phyloP scores from a whole-genome alignment of 1,140 invertebrate species.

The Aradophagus sp. region DNA sequence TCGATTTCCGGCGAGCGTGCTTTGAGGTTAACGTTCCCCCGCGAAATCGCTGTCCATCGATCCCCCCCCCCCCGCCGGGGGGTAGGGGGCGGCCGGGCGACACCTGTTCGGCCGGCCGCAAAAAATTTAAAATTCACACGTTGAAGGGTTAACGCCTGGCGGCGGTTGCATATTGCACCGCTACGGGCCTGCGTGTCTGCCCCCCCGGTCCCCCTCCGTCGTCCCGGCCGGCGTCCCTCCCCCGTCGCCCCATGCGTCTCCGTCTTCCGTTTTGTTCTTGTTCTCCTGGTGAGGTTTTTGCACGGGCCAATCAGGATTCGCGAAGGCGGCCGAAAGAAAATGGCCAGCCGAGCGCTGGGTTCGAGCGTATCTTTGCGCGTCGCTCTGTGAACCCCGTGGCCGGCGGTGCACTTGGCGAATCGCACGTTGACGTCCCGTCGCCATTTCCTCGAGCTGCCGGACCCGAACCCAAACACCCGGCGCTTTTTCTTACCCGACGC shows the following conservation, averaged over 20 bases:
- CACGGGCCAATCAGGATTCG: constrained; percentile 71
- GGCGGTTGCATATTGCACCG: constrained; percentile 62
- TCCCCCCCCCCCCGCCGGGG: too few relatives aligned
- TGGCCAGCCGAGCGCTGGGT: constrained; percentile 74
- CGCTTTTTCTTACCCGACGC: too few relatives aligned
- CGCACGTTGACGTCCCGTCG: constrained; percentile 87
- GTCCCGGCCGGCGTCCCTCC: constrained; percentile 6
- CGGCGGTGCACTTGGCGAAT: constrained; percentile 80
- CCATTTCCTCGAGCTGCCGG: constrained; percentile 77
- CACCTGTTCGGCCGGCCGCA: too few relatives aligned
- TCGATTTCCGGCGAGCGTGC: too few relatives aligned
- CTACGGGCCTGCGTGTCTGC: neutral
- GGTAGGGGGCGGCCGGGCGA: too few relatives aligned
- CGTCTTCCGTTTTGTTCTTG: constrained; percentile 49
- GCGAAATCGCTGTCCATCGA: too few relatives aligned
- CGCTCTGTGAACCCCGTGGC: constrained; percentile 84
- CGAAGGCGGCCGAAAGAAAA: constrained; percentile 66
- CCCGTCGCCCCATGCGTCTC: constrained; percentile 15
- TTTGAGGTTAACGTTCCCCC: too few relatives aligned
- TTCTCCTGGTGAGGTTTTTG: constrained; percentile 60
- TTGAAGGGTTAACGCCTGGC: constrained; percentile 48
- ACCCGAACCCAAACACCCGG: constrained; percentile 61
- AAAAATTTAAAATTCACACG: too few relatives aligned
- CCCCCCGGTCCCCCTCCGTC: too few relatives aligned
- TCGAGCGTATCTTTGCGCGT: constrained; percentile 81